phyloP scores from a whole-genome alignment of 1,140 invertebrate species.

The Hypsibius dujardini region DNA sequence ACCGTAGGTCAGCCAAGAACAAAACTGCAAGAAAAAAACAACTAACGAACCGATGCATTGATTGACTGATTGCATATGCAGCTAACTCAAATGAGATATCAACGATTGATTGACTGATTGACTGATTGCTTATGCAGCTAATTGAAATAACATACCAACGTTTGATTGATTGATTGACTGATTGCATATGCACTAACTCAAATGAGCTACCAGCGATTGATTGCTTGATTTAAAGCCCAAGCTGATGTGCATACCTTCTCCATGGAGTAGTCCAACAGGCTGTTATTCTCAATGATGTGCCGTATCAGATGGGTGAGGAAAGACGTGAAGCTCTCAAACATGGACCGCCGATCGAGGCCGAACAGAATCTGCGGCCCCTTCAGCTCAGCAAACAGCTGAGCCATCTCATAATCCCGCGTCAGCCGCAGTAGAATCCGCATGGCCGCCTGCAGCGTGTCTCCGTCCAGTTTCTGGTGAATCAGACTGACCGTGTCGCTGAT shows the following conservation, averaged over 20 bases:
- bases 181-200: too few species aligned
- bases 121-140: too few species aligned
- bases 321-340: conserved; percentile 57
- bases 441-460: conserved; percentile 57
- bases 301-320: conserved; percentile 61
- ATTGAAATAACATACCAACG: too few species aligned
- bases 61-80: not conserved
- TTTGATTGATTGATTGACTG: too few species aligned
- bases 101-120: too few species aligned
- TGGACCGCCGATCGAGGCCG: conserved; percentile 48
- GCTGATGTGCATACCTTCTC: conserved; percentile 42
- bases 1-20: conserved; percentile 14
- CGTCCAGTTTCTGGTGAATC: conserved; percentile 36
- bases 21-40: not conserved
- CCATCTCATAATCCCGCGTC: conserved; percentile 55
- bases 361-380: conserved; percentile 55
- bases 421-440: conserved; percentile 56
- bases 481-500: conserved; percentile 14
- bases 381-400: conserved; percentile 51
- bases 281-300: conserved; percentile 61
- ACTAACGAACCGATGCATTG: not conserved
- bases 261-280: conserved; percentile 55
- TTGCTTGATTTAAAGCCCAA: too few species aligned
- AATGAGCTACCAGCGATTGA: too few species aligned
- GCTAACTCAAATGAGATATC: too few species aligned